Base-by-base conservation (phyloP, 2,888 invertebrate genomes). In the Hoplodrina blanda region DNA sequence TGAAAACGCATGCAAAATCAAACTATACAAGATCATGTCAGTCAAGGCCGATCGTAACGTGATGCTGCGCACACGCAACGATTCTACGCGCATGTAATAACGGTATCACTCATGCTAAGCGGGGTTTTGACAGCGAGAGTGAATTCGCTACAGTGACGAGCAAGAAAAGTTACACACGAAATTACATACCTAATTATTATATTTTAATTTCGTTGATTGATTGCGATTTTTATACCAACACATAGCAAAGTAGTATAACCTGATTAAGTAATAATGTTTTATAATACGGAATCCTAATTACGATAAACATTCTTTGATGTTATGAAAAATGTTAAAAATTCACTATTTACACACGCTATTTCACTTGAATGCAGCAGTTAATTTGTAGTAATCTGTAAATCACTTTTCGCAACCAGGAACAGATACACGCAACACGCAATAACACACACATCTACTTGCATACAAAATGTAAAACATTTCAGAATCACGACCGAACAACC, bases 21-120 rank as follows among this genome's bases (percentile, higher is more conserved):
- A 76, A 69, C 78, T 46, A 54, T 78, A 50, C 73, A 78, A 82
- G 73, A 82, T 82, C 78, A 78, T 78, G 75, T 82, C 78, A 78
- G 74, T 82, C 79, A 78, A 76, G 79, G 81, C 81, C 81, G 57
- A 61, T 56, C 59, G 54, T 69, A 69, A 73, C 55, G 71, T 81
- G 65, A 67, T 61, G 65, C 59, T 77, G 78, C 59, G 69, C 67
- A 7, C 72, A 83, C 80, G 83, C 81, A 83, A 80, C 63, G 33
- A 50, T 19, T 59, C 53, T 60, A 37, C 44, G 59, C 19, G 73
- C 82, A 79, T 64, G 82, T 82, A 66, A 80, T 83, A 81, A 81
- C 81, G 78, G 81, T 74, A 81, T 81, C 78, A 68, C 65, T 76
- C 75, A 69, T 80, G 67, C 60, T 82, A 17, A 73, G 46, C 69